Conservation (phyloP, 2,113 vertebrate species). For the Sciurus niger region DNA sequence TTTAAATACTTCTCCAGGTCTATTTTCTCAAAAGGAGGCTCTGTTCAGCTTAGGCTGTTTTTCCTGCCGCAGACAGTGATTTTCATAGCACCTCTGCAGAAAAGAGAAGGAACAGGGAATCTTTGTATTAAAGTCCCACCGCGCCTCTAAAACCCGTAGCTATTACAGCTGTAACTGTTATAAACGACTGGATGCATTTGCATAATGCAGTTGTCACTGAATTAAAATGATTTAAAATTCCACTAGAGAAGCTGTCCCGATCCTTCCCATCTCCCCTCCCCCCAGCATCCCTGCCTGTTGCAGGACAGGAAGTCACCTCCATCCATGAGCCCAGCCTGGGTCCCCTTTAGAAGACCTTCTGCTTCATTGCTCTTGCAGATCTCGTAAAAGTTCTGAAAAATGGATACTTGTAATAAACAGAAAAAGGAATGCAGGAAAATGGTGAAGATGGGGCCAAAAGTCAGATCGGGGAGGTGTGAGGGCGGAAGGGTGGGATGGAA, state of each 20-base stretch:
- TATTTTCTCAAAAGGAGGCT: slow-evolving; percentile 73
- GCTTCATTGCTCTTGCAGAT: slow-evolving; percentile 79
- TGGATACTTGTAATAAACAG: slow-evolving; percentile 90
- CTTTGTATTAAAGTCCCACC: slow-evolving; percentile 85
- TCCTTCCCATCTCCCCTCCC: slow-evolving; percentile 23
- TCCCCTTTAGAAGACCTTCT: slow-evolving; percentile 79
- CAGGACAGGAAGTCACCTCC: background rate
- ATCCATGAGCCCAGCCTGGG: background rate
- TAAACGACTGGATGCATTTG: slow-evolving; percentile 89
- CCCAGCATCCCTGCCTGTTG: slow-evolving; percentile 60
- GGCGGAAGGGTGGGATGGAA: slow-evolving; percentile 82
- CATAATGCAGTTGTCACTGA: slow-evolving; percentile 90
- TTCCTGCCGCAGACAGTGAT: slow-evolving; percentile 82
- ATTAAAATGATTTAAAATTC: slow-evolving; percentile 88
- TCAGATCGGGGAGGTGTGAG: slow-evolving; percentile 35
- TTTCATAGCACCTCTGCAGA: slow-evolving; percentile 88
- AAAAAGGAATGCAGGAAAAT: slow-evolving; percentile 91
- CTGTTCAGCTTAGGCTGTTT: slow-evolving; percentile 74
- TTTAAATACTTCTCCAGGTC: slow-evolving; percentile 82
- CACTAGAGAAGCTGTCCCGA: slow-evolving; percentile 64
- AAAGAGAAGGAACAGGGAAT: slow-evolving; percentile 87
- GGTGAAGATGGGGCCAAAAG: slow-evolving; percentile 64
- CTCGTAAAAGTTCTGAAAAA: slow-evolving; percentile 85
- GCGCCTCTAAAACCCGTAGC: slow-evolving; percentile 84
- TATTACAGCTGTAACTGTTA: slow-evolving; percentile 87